Conservation (phyloP, 2,113 vertebrate genomes). For the Stercorarius parasiticus region DNA sequence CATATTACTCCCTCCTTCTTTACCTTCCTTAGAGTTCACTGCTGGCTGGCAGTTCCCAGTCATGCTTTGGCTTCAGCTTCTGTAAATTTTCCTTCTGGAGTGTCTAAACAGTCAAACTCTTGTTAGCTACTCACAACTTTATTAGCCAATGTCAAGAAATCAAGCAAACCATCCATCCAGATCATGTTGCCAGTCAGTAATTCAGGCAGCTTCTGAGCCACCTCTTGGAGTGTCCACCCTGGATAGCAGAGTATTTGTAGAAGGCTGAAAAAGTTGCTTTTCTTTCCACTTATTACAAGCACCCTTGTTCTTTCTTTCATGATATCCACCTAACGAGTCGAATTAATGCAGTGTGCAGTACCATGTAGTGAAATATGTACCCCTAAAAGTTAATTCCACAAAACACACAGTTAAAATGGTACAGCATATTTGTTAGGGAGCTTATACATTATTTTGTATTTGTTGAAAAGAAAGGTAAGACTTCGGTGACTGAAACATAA, state of each 20-base stretch:
- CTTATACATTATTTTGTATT: neutral
- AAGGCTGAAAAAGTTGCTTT: neutral
- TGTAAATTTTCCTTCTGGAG: neutral
- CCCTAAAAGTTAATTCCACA: neutral
- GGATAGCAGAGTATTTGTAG: neutral
- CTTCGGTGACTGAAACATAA: neutral
- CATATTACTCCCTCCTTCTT: neutral
- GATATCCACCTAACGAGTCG: neutral
- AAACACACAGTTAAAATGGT: neutral
- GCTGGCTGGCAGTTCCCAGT: neutral
- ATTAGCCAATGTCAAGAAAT: neutral
- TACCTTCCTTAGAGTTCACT: neutral
- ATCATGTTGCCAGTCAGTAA: neutral
- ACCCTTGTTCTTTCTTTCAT: neutral
- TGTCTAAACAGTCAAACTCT: neutral
- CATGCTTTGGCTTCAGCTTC: neutral
- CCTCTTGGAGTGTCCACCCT: neutral
- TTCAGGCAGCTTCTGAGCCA: neutral
- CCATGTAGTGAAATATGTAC: neutral
- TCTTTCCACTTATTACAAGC: neutral
- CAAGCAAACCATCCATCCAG: neutral
- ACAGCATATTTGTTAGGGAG: neutral
- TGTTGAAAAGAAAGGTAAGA: neutral
- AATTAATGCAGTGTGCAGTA: neutral
- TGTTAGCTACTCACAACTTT: neutral